Base-by-base conservation (phyloP, 35 echinoderm and acorn worm species). In the Ptychodera flava region DNA sequence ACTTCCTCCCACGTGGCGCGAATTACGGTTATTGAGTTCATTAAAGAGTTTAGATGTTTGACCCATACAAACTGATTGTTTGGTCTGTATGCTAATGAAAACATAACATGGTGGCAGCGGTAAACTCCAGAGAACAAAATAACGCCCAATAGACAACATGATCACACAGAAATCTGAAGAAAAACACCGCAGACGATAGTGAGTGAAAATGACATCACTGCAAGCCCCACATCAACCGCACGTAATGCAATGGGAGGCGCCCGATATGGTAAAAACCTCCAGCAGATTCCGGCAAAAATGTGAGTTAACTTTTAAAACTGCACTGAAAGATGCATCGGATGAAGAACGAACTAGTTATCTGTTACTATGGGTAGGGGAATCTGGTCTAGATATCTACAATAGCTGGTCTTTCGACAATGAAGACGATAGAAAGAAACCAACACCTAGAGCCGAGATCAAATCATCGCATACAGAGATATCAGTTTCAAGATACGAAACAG, bases 401-500 rank as follows among this genome's bases (percentile, higher is more conserved):
- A 38, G 35, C 6, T 64, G 45, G 45, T 12, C 45, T 22, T 64
- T 64, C 22, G 45, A 64, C n/a, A 64, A 64, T 22, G 45, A 64
- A 22, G 45, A 6, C 6, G 45, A 64, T 64, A 64, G 22, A 22
- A 6, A 12, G 45, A 64, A 53, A 77, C 33, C 88, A 0, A n/a
- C 52, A 89, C 29, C 33, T 89, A 2, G 36, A 82, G 36, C 88
- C 88, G 32, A 89, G 78, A 77, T 33, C 80, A 10, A 89, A 89
- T 32, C 84, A 84, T 78, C 31, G 88, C 22, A 29, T 84, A 29
- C 22, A 33, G 0, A 28, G 88, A 0, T 75, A 45, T 34, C 35
- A 89, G 16, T 33, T 89, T 33, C 38, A 77, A 28, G 84, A 76
- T 16, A 34, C 35, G 16, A 33, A 30, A 1, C 81, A 89, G 34